Conservation (phyloP, 2,113 vertebrate genomes). For the Lophochroa leadbeateri region DNA sequence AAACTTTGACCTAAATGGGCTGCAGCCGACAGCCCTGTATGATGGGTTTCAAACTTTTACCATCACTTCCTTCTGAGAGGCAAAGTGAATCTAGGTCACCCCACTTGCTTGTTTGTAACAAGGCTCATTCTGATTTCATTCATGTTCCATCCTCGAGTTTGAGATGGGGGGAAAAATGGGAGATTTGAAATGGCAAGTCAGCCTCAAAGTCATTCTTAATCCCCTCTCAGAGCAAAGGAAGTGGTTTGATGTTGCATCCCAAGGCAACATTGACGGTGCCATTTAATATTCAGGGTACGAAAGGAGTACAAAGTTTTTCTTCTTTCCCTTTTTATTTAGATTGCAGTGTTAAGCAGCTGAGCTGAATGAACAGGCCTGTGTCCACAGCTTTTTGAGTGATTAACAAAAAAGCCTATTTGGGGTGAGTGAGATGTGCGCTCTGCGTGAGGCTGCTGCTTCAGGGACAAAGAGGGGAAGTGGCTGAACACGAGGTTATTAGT, state of each 20-base stretch:
- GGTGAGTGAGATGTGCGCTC: background rate
- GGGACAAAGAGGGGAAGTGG: background rate
- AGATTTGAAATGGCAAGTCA: background rate
- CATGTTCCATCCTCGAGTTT: background rate
- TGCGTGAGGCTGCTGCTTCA: background rate
- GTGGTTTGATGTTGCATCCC: background rate
- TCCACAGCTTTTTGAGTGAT: rapidly evolving
- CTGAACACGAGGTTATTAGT: background rate
- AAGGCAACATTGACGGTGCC: background rate
- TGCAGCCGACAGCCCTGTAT: background rate
- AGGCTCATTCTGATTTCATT: slow-evolving; percentile 41
- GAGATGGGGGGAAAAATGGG: background rate
- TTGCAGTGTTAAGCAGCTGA: background rate
- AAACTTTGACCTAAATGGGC: slow-evolving; percentile 22
- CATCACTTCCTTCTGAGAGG: background rate
- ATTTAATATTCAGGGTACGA: background rate
- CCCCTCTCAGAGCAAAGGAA: background rate
- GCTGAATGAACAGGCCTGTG: slow-evolving; percentile 19
- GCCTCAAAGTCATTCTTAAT: background rate
- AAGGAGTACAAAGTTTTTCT: slow-evolving; percentile 15
- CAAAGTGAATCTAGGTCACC: slow-evolving; percentile 48
- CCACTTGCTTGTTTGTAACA: background rate
- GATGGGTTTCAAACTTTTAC: slow-evolving; percentile 32
- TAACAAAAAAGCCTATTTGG: background rate
- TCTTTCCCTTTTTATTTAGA: background rate